These are phyloP conservation scores for Corbicula japonica DNA, from an alignment of 2,888 invertebrate genomes.

Conservation along the genomic window DNA sequence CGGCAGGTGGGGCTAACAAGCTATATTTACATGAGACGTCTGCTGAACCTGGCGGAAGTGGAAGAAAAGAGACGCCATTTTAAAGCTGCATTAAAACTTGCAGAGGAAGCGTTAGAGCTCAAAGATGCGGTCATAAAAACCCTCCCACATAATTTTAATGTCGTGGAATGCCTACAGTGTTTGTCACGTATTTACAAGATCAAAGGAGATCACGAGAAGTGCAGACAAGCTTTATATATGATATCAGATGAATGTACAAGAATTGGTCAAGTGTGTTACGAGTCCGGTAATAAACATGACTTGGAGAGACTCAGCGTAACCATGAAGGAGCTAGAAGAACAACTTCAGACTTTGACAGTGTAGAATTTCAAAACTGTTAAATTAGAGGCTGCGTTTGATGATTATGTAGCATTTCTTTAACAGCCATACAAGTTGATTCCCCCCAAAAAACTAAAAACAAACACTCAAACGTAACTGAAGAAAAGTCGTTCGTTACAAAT, in stretches of 20 bases:
- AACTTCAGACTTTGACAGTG: neutral
- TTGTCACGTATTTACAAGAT: slow-evolving; percentile 16
- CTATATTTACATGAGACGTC: slow-evolving; percentile 31
- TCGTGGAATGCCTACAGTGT: slow-evolving; percentile 30
- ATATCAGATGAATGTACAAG: slow-evolving; percentile 26
- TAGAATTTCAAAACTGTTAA: neutral
- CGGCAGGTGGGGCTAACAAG: slow-evolving; percentile 6
- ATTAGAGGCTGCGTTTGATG: too few species aligned
- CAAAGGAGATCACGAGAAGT: slow-evolving; percentile 1
- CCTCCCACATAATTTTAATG: slow-evolving; percentile 21
- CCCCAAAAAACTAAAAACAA: too few species aligned
- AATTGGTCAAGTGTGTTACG: neutral
- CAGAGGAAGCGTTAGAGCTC: slow-evolving; percentile 13
- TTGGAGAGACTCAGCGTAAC: neutral
- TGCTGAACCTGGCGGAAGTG: slow-evolving; percentile 32
- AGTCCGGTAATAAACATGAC: neutral
- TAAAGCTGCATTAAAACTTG: neutral
- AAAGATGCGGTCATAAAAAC: slow-evolving; percentile 9
- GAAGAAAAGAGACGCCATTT: slow-evolving; percentile 2
- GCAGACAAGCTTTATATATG: neutral
- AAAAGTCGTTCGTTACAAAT: too few species aligned
- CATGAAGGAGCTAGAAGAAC: neutral
- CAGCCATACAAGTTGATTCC: too few species aligned
- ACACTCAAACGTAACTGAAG: too few species aligned
- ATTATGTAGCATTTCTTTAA: too few species aligned